A percentile compares a stretch with the other conserved stretches of the same genome.
These are phyloP conservation scores for Cavia aperea DNA, from an alignment of 2,113 vertebrate species.

Conservation along the genomic window DNA sequence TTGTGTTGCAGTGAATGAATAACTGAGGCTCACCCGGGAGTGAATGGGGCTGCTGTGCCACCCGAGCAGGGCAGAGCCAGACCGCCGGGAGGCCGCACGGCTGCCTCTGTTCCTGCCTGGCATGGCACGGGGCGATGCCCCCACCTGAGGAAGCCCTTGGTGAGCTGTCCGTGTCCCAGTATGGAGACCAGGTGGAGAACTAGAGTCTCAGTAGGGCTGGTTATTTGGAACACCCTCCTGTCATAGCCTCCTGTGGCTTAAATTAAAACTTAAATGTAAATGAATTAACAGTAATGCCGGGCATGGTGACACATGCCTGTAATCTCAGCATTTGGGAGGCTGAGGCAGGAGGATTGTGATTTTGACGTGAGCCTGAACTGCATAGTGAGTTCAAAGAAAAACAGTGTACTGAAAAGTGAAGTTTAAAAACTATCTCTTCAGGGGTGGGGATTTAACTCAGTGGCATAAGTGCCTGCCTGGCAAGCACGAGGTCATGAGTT, in stretches of 20 bases:
- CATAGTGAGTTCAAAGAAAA: not conserved
- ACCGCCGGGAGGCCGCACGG: not conserved
- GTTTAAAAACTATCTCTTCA: not conserved
- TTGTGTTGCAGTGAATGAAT: not conserved
- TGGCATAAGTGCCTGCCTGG: no score
- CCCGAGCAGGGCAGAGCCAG: not conserved
- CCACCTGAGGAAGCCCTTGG: no score
- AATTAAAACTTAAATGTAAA: not conserved
- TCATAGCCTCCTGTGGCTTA: rapidly evolving
- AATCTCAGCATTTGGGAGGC: not conserved
- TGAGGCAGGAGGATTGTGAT: not conserved
- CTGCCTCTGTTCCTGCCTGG: not conserved
- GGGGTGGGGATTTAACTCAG: no score
- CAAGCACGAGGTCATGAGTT: no score
- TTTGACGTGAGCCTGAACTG: not conserved
- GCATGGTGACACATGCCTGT: not conserved
- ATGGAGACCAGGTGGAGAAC: not conserved
- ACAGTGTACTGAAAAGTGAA: not conserved
- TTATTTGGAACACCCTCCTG: no score
- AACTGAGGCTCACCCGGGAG: not conserved
- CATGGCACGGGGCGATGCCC: rapidly evolving
- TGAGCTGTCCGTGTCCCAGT: not conserved
- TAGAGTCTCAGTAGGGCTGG: not conserved
- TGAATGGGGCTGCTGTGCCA: not conserved
- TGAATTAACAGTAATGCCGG: not conserved